phyloP scores from a whole-genome alignment of 2,113 vertebrate species.

The Macquaria ambigua region DNA sequence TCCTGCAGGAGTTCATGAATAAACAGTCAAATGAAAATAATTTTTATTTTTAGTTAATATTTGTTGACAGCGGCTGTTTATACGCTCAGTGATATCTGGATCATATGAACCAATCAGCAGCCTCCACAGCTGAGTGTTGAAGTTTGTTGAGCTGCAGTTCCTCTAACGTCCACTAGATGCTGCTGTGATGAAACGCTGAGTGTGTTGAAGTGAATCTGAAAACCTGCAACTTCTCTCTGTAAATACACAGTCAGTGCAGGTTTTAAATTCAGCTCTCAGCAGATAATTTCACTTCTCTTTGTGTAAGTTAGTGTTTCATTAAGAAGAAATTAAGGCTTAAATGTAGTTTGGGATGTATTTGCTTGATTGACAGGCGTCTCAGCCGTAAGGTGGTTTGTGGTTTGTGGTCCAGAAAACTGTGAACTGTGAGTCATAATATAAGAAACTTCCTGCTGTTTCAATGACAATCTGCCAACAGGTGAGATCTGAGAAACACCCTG shows the following conservation, averaged over 20 bases:
- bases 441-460: constrained; percentile 25
- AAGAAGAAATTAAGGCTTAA: background rate
- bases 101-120: background rate
- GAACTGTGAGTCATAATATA: background rate
- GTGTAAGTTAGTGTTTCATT: too few species aligned
- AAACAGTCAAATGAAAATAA: background rate
- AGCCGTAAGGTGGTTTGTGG: too few species aligned
- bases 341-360: background rate
- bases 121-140: background rate
- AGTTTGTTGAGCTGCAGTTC: background rate
- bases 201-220: background rate
- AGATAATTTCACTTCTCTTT: too few species aligned
- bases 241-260: background rate
- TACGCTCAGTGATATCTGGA: background rate
- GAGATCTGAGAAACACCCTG: constrained; percentile 31
- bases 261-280: background rate
- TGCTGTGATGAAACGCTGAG: constrained; percentile 6
- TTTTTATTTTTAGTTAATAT: background rate
- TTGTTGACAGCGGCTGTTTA: too few species aligned
- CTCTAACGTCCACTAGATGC: background rate
- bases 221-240: background rate
- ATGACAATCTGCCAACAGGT: constrained; percentile 19
- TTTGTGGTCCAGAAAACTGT: background rate
- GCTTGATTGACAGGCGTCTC: constrained; percentile 2
- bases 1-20: background rate